Conservation (phyloP, 2,797 vertebrate species). For the Chanos chanos region DNA sequence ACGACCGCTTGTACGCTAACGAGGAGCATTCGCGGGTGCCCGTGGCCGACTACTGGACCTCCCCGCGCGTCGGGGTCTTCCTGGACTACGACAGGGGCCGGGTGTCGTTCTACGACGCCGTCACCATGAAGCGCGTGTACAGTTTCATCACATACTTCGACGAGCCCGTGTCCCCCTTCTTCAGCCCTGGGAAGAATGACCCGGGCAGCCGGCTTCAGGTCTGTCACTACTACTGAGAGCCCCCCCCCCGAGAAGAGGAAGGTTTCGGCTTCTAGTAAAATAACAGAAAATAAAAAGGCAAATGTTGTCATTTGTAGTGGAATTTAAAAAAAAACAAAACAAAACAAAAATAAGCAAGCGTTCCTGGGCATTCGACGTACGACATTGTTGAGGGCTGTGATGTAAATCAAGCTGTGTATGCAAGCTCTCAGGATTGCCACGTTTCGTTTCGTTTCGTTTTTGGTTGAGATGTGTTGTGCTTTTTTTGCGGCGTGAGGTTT, state of each 20-base stretch:
- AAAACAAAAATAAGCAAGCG: too few species aligned
- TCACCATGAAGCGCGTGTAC: constrained; percentile 76
- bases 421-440: too few species aligned
- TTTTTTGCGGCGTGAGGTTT: too few species aligned
- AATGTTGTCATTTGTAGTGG: too few species aligned
- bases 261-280: background rate
- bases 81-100: constrained; percentile 76
- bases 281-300: background rate
- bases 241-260: background rate
- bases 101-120: constrained; percentile 74
- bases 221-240: constrained; percentile 74
- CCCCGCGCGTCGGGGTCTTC: constrained; percentile 73
- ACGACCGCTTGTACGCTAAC: constrained; percentile 77
- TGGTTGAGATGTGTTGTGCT: too few species aligned
- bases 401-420: too few species aligned
- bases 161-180: constrained; percentile 74
- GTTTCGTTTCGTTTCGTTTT: too few species aligned
- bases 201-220: constrained; percentile 74
- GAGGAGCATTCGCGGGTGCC: constrained; percentile 71
- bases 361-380: too few species aligned
- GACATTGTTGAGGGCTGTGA: too few species aligned
- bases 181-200: constrained; percentile 78
- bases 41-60: constrained; percentile 76
- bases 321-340: too few species aligned
- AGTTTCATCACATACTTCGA: constrained; percentile 73